Evolutionary conservation across 2,888 invertebrate species (phyloP), one percentile per base, ranked within the genome.

Genomic region (Drosophila ochracea): DNA sequence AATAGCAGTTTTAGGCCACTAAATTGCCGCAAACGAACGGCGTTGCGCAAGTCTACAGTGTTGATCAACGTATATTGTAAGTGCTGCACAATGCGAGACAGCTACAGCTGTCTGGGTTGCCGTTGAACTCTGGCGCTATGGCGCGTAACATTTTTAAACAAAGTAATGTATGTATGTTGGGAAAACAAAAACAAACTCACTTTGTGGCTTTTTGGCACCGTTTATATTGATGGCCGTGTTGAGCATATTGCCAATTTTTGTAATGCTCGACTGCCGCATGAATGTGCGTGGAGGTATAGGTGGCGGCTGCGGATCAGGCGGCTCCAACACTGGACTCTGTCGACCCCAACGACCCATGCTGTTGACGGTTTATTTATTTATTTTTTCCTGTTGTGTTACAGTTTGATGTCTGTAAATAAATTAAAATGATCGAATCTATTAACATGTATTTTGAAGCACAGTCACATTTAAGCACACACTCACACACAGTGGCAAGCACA

Each of bases 201-300:
- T 90, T 75, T 82, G 82, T 28, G 87, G 82, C 72, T 90, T 92
- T 55, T 93, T 92, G 11, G 91, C 76, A 63, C 91, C 91, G 58
- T 92, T 93, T 28, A 92, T 92, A 91, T 94, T 95, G 79, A 95
- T 95, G 63, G 95, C 95, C 49, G 95, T 95, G 88, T 95, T 95
- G 82, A 95, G 94, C 93, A 95, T 95, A 83, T 94, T 94, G 49
- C 95, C 95, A 77, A 95, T 94, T 92, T 95, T 95, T 65, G 95
- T 95, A 91, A 95, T 94, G 93, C 95, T 95, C 76, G 95, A 94
- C 91, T 95, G 95, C 76, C 95, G 94, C 92, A 95, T 95, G 91
- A 95, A 93, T 60, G 91, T 87, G 49, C 91, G 90, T 2, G 92
- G 92, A 28, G 93, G 92, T 41, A 93, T 78, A 3, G 92, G 92